Percentiles rank a stretch among this genome's conserved stretches.
phyloP scores from a whole-genome alignment of 2,797 vertebrate species.

The Siniperca scherzeri region DNA sequence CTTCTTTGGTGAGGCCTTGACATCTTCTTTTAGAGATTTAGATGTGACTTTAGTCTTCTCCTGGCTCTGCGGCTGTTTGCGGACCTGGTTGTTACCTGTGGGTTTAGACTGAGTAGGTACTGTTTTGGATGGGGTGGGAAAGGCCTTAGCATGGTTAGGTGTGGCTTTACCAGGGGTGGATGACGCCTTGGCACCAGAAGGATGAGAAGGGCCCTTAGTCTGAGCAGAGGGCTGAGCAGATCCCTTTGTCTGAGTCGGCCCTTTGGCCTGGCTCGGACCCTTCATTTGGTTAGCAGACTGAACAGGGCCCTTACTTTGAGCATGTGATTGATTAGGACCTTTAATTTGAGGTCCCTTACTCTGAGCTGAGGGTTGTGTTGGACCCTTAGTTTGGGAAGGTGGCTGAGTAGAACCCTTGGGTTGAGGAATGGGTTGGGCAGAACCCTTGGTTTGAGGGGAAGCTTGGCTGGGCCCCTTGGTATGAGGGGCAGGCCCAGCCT shows the following conservation, averaged over 20 bases:
- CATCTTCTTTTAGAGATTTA: conserved; percentile 85
- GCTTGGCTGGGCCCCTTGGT: conserved; percentile 80
- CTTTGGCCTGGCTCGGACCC: conserved; percentile 74
- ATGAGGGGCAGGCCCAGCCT: conserved; percentile 85
- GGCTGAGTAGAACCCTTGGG: conserved; percentile 63
- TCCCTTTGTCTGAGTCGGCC: conserved; percentile 74
- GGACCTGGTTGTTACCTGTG: conserved; percentile 82
- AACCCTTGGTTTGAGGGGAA: conserved; percentile 74
- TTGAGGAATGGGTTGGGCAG: conserved; percentile 65
- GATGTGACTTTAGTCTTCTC: conserved; percentile 84
- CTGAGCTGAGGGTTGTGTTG: conserved; percentile 68
- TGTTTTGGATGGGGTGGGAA: conserved; percentile 83
- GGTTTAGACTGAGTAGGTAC: conserved; percentile 81
- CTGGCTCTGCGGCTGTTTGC: conserved; percentile 85
- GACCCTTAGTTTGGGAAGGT: conserved; percentile 68
- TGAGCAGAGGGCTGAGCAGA: conserved; percentile 74
- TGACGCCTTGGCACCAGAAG: conserved; percentile 67
- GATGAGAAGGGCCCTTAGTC: conserved; percentile 73
- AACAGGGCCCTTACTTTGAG: conserved; percentile 72
- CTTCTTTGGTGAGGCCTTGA: conserved; percentile 86
- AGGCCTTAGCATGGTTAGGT: conserved; percentile 68
- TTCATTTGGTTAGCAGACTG: conserved; percentile 75
- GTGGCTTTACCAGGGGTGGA: conserved; percentile 72
- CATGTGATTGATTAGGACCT: conserved; percentile 67
- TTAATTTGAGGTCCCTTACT: conserved; percentile 74